A percentile compares a stretch with the other conserved stretches of the same genome.
Evolutionary conservation across 2,113 vertebrate species (phyloP).

Genomic region (Syngnathoides biaculeatus): DNA sequence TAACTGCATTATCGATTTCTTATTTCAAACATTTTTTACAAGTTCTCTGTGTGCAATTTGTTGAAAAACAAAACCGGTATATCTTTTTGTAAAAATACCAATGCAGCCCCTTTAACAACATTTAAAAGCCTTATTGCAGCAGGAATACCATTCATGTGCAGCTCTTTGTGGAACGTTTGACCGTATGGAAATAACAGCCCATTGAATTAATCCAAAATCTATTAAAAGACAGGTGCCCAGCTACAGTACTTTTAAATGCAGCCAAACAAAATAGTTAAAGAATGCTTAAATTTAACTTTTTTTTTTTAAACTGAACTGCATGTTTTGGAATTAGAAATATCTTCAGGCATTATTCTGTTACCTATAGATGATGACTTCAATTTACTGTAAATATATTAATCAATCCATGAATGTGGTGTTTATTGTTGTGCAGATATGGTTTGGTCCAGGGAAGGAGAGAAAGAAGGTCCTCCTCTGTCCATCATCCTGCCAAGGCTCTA

Average conservation of each 20-base stretch:
- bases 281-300: neutral
- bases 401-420: neutral
- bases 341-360: neutral
- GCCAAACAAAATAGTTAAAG: neutral
- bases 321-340: neutral
- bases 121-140: neutral
- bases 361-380: neutral
- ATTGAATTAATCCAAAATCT: neutral
- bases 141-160: neutral
- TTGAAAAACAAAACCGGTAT: neutral
- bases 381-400: too few species aligned
- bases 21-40: neutral
- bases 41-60: neutral
- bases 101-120: neutral
- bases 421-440: slow-evolving; percentile 59
- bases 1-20: neutral
- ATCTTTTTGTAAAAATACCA: neutral
- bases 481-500: slow-evolving; percentile 76
- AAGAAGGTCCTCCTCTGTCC: slow-evolving; percentile 63
- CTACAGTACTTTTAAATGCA: neutral
- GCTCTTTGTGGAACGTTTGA: neutral
- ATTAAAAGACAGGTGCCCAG: neutral
- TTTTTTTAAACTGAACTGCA: neutral
- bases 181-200: neutral
- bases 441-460: slow-evolving; percentile 53